Conservation (phyloP, 2,888 invertebrate genomes). For the Ophioninae sp. region DNA sequence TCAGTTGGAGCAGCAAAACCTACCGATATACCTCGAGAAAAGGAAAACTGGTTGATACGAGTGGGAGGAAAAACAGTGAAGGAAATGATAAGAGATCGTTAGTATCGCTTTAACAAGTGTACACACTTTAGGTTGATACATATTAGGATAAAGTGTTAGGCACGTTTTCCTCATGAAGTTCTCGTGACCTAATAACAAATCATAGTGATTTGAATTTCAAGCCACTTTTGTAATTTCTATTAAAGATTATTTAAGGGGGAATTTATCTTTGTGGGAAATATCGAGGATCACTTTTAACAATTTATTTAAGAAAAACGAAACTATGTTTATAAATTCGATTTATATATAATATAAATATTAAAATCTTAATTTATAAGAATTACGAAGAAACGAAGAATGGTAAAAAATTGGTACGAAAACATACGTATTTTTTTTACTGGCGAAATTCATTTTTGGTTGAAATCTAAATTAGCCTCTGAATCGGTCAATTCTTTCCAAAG, state of each 20-base stretch:
- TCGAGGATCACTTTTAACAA: too few species aligned
- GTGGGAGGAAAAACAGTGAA: background rate
- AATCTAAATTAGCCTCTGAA: background rate
- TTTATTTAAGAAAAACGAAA: too few species aligned
- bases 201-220: background rate
- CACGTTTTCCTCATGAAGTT: background rate
- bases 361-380: background rate
- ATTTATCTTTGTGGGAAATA: too few species aligned
- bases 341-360: too few species aligned
- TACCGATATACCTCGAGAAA: conserved; percentile 1
- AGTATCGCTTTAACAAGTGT: background rate
- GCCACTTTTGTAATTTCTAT: background rate
- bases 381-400: background rate
- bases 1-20: conserved; percentile 2
- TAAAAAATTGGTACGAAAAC: background rate
- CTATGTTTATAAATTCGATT: too few species aligned
- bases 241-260: background rate
- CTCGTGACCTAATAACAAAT: background rate
- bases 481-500: background rate
- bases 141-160: background rate
- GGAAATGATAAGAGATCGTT: background rate
- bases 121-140: background rate
- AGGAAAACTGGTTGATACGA: background rate
- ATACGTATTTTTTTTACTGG: too few species aligned
- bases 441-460: too few species aligned